Evolutionary conservation across 2,113 vertebrate species (phyloP).

Genomic region (Apistogramma diplotaenia): DNA sequence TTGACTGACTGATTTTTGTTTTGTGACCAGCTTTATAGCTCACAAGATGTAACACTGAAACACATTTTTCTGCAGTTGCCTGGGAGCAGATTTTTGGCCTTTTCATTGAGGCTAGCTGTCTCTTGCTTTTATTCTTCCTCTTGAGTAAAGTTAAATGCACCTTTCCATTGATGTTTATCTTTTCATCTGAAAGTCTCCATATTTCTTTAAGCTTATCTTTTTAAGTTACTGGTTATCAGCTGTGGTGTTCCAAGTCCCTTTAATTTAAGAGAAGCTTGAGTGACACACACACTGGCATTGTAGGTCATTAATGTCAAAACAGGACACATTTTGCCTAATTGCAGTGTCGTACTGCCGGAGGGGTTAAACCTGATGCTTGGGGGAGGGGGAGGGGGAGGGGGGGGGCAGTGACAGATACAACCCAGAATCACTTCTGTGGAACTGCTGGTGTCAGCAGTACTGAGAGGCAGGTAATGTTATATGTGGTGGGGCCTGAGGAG

Average conservation of each 20-base stretch:
- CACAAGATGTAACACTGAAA: not conserved
- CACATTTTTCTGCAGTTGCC: too few species aligned
- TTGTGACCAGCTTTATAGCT: not conserved
- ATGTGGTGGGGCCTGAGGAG: constrained; percentile 10
- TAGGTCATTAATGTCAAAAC: constrained; percentile 19
- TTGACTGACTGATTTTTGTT: too few species aligned
- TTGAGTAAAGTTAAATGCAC: not conserved
- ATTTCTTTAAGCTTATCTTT: not conserved
- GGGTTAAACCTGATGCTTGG: constrained; percentile 36
- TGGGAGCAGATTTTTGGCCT: not conserved
- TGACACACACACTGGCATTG: not conserved
- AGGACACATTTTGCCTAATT: constrained; percentile 33
- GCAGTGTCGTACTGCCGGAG: constrained; percentile 11
- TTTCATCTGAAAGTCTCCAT: not conserved
- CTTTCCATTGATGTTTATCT: not conserved
- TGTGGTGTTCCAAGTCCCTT: not conserved
- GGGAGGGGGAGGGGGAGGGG: not conserved
- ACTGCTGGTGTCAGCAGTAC: constrained; percentile 46
- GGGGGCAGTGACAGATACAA: not conserved
- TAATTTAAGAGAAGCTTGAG: not conserved
- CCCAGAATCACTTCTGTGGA: constrained; percentile 31
- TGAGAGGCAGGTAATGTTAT: constrained; percentile 18
- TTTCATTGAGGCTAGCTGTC: too few species aligned
- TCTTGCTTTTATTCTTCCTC: not conserved
- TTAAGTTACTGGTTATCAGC: not conserved